These are phyloP conservation scores for Cryptophagus acutangulus DNA, from an alignment of 2,888 invertebrate species.

Conservation along the genomic window DNA sequence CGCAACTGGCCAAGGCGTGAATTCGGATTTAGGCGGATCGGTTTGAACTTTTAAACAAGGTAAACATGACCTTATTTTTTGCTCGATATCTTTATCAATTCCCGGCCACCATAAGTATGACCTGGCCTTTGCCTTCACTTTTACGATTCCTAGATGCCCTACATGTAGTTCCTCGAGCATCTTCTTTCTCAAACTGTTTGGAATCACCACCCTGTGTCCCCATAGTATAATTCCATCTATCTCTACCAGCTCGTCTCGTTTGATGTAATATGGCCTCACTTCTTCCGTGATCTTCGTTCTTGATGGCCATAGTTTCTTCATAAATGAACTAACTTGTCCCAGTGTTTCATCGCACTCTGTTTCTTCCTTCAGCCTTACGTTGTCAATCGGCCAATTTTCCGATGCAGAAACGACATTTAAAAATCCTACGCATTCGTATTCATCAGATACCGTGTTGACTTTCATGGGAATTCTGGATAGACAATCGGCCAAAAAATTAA, in stretches of 20 bases:
- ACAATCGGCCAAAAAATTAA: conserved; percentile 6
- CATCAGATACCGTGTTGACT: conserved; percentile 1
- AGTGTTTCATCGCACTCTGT: conserved; percentile 9
- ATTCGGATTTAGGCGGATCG: conserved; percentile 12
- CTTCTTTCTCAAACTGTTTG: conserved; percentile 11
- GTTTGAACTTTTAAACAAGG: conserved; percentile 10
- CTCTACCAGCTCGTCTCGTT: conserved; percentile 15
- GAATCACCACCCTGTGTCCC: conserved; percentile 24
- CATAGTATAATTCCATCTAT: conserved; percentile 20
- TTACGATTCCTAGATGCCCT: conserved; percentile 22
- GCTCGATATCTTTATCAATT: conserved; percentile 19
- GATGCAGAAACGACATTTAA: background rate
- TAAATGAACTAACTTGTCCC: conserved; percentile 3
- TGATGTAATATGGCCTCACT: conserved; percentile 11
- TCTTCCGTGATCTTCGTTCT: background rate
- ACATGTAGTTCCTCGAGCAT: conserved; percentile 17
- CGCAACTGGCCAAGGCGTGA: conserved; percentile 13
- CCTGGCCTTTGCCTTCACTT: conserved; percentile 22
- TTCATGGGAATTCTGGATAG: conserved; percentile 5
- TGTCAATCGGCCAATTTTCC: conserved; percentile 7
- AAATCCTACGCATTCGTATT: background rate
- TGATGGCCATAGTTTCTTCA: background rate
- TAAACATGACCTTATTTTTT: conserved; percentile 11
- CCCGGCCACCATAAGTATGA: conserved; percentile 27
- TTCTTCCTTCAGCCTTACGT: conserved; percentile 6